A percentile compares a stretch with the other conserved stretches of the same genome.
These are phyloP conservation scores for Turritopsis dohrnii DNA, from an alignment of 30 jellyfish, hydroid and myxozoan genomes.

Conservation along the genomic window DNA sequence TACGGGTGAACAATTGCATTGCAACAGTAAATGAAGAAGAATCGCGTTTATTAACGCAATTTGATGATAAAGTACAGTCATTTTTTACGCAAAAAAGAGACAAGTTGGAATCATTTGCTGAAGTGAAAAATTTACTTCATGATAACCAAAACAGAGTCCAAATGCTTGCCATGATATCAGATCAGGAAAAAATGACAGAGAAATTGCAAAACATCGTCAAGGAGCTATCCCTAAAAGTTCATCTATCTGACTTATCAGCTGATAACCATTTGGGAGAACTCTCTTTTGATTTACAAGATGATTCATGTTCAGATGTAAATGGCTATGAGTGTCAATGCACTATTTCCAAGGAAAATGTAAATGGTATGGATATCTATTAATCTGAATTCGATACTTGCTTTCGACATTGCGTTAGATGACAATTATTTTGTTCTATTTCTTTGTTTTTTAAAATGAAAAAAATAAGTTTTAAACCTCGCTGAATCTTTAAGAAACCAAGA, in stretches of 20 bases:
- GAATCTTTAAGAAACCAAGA: too few relatives aligned
- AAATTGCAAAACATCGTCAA: neutral
- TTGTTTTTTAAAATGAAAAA: too few relatives aligned
- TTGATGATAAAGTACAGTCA: neutral
- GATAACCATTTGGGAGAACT: neutral
- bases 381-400: too few relatives aligned
- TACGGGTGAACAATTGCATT: neutral
- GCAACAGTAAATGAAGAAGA: neutral
- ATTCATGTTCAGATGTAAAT: neutral
- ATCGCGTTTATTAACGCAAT: neutral
- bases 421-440: too few relatives aligned
- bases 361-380: too few relatives aligned
- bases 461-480: too few relatives aligned
- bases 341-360: too few relatives aligned
- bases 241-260: neutral
- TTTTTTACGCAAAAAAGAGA: neutral
- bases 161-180: neutral
- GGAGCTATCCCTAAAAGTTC: neutral
- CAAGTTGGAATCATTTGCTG: neutral
- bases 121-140: neutral
- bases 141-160: neutral
- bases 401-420: too few relatives aligned
- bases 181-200: neutral
- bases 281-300: too few relatives aligned
- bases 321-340: neutral